Conservation (phyloP, 2,888 invertebrate species). For the Drosophila formosana region DNA sequence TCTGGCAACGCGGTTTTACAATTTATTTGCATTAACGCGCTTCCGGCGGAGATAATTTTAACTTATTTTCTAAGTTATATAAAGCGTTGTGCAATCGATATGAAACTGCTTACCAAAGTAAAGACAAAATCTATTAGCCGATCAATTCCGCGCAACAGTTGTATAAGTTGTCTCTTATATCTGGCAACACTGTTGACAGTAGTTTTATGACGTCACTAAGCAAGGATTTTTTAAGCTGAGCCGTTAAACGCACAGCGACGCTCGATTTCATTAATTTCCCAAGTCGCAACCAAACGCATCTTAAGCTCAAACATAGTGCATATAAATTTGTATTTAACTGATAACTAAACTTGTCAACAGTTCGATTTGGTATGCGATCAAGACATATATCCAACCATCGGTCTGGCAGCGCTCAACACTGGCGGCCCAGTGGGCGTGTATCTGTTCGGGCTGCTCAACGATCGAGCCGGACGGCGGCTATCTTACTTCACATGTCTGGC, state of each 20-base stretch:
- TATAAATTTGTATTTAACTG: neutral
- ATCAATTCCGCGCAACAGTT: neutral
- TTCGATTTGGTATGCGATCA: conserved; percentile 95
- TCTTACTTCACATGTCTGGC: conserved; percentile 94
- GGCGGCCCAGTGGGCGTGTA: conserved; percentile 97
- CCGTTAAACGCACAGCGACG: neutral
- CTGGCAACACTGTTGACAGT: neutral
- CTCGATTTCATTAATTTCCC: conserved; percentile 53
- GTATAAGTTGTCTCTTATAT: too few relatives aligned
- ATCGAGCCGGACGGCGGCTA: conserved; percentile 93
- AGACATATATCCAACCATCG: conserved; percentile 94
- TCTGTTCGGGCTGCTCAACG: conserved; percentile 93
- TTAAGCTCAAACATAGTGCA: neutral
- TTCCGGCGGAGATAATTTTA: too few relatives aligned
- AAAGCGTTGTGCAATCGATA: too few relatives aligned
- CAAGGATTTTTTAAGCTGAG: neutral
- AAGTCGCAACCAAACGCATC: neutral
- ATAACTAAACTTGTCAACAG: conserved; percentile 79
- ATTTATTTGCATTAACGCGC: too few relatives aligned
- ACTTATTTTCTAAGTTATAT: too few relatives aligned
- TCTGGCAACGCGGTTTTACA: neutral
- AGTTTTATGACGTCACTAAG: neutral
- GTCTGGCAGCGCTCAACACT: conserved; percentile 93
- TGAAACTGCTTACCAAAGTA: too few relatives aligned
- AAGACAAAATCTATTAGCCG: too few relatives aligned